Evolutionary conservation across 2,113 vertebrate species (phyloP), one percentile per base, ranked within the genome.

Genomic region (Hemiprocne comata): DNA sequence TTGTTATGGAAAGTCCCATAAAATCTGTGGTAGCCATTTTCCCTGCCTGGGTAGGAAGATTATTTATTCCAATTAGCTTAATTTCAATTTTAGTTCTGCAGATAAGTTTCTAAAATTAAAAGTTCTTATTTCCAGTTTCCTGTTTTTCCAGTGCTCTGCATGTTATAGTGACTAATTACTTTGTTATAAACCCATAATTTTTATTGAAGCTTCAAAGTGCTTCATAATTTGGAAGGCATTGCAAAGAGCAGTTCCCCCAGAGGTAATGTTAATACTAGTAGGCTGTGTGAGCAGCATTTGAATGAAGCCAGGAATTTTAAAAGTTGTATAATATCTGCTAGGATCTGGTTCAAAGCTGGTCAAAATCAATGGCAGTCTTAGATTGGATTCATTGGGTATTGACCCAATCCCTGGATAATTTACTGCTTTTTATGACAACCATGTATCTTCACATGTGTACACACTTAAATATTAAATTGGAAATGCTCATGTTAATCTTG

Each of bases 171-270:
- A 75, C 19, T 71, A 93, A 95, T 85, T 90, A 84, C 87, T 89
- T 89, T 93, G 48, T 89, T 67, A 74, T 36, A 75, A 94, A 53
- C 2, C 10, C 50, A 16, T 67, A 74, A 74, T 87, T 93, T 93
- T 94, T 92, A 71, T 36, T 77, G 90, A 76, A 50, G 10, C 72
- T 90, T 95, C 67, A 25, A 64, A 93, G 54, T 50, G 19, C 26
- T 92, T 87, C 46, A 38, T 54, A 46, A 82, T 61, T 64, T 66
- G 25, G 34, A 85, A 90, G 67, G 9, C 54, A n/a, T 36, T 80
- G 48, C 28, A 84, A 33, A 61, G 29, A 85, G 40, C 67, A 60
- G 11, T 26, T 89, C 10, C 26, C 62, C 80, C 60, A 58, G 71
- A 85, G 67, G 38, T 58, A 77, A 46, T 48, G 26, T 66, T 85